A percentile compares a stretch with the other conserved stretches of the same genome.
Evolutionary conservation across 2,113 vertebrate genomes (phyloP).

Genomic region (Anas platyrhynchos): DNA sequence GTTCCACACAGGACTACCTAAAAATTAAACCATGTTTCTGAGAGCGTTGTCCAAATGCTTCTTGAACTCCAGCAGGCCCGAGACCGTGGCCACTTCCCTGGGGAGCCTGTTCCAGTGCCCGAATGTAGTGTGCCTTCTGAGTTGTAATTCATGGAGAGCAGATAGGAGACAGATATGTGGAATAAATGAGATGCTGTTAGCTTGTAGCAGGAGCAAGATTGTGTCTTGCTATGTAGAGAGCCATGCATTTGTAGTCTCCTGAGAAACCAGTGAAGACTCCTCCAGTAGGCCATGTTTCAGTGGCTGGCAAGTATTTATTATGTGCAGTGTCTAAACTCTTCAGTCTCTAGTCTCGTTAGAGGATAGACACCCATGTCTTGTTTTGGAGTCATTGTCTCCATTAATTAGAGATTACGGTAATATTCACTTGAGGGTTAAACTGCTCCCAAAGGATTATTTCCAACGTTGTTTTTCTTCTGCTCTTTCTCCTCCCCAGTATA

Average conservation of each 20-base stretch:
- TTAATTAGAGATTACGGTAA: slow-evolving; percentile 5
- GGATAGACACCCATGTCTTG: background rate
- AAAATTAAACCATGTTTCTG: background rate
- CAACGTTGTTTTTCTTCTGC: background rate
- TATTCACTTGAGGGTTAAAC: background rate
- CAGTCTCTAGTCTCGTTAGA: background rate
- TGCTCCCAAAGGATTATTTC: slow-evolving; percentile 7
- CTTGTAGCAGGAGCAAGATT: background rate
- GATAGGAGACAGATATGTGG: background rate
- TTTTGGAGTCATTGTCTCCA: background rate
- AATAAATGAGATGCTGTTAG: background rate
- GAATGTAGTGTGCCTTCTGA: background rate
- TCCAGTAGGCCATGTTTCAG: background rate
- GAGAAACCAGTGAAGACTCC: background rate
- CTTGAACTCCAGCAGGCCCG: background rate
- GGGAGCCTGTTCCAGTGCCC: background rate
- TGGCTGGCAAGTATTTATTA: background rate
- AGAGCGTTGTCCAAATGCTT: background rate
- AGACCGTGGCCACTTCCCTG: background rate
- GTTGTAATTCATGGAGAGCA: background rate
- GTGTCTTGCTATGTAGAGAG: background rate
- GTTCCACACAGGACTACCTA: background rate
- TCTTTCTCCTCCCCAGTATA: background rate
- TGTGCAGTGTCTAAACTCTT: background rate
- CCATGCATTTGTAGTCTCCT: background rate